phyloP scores from a whole-genome alignment of 2,888 invertebrate species.

The Willowsia nigromaculata region DNA sequence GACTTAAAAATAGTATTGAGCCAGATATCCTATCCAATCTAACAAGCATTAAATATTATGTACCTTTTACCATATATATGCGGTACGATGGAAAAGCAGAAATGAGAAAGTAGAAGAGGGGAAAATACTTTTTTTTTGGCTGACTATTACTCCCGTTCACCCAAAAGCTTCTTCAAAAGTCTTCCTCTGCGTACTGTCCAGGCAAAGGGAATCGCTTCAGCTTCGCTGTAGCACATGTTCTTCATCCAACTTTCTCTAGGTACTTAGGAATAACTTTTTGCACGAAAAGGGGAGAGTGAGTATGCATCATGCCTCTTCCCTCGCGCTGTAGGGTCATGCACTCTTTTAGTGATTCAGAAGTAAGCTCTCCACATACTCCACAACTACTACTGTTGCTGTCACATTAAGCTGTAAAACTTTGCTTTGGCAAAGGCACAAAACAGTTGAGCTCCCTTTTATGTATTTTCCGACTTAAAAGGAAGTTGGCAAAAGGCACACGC shows the following conservation, averaged over 20 bases:
- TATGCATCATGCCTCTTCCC: slow-evolving; percentile 10
- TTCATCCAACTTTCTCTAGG: slow-evolving; percentile 48
- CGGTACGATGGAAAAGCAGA: background rate
- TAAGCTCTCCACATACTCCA: slow-evolving; percentile 5
- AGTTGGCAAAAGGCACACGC: background rate
- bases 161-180: slow-evolving; percentile 28
- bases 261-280: background rate
- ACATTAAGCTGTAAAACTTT: slow-evolving; percentile 20
- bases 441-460: background rate
- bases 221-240: slow-evolving; percentile 32
- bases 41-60: slow-evolving; percentile 46
- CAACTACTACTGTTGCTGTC: slow-evolving; percentile 37
- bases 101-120: slow-evolving; percentile 25
- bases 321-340: slow-evolving; percentile 25
- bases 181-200: background rate
- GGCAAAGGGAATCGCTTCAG: background rate
- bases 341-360: slow-evolving; percentile 4
- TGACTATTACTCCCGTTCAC: background rate
- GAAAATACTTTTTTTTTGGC: slow-evolving; percentile 40
- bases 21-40: slow-evolving; percentile 9
- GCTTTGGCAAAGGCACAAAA: slow-evolving; percentile 18
- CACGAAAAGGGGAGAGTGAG: background rate
- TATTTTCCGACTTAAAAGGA: background rate
- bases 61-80: no score
- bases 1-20: slow-evolving; percentile 43